Conservation (phyloP, 2,888 invertebrate genomes). For the Scaptomyza polygonia region DNA sequence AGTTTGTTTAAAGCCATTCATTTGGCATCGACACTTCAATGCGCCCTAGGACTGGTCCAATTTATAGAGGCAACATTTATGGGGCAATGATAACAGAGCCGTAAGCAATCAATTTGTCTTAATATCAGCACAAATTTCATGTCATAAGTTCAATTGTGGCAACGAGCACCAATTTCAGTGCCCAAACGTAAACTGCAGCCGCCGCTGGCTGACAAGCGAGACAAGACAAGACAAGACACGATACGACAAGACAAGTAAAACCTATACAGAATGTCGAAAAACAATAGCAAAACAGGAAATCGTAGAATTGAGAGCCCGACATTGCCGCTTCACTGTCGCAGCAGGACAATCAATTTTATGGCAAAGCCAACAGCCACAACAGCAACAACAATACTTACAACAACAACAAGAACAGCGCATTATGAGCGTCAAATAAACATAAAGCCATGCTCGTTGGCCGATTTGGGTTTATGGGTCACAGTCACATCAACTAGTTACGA, state of each 20-base stretch:
- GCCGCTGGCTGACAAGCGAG: constrained; percentile 16
- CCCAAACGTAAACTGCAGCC: constrained; percentile 45
- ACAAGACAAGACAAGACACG: constrained; percentile 1
- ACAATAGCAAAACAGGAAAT: constrained; percentile 43
- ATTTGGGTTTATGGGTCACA: constrained; percentile 65
- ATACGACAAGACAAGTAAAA: not conserved
- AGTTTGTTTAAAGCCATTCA: not conserved
- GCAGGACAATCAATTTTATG: constrained; percentile 68
- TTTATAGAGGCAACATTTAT: constrained; percentile 40
- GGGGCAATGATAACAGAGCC: constrained; percentile 28
- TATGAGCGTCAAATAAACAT: constrained; percentile 71
- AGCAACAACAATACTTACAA: constrained; percentile 5
- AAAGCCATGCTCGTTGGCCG: constrained; percentile 60
- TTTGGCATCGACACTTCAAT: constrained; percentile 16
- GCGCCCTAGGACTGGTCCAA: constrained; percentile 8
- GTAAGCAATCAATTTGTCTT: constrained; percentile 63
- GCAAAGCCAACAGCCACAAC: constrained; percentile 39
- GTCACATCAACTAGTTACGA: constrained; percentile 62
- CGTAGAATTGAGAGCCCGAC: constrained; percentile 34
- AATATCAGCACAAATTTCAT: constrained; percentile 62
- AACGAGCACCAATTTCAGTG: constrained; percentile 26
- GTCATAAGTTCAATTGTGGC: constrained; percentile 60
- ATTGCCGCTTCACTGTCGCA: constrained; percentile 30
- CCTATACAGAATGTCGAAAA: constrained; percentile 7
- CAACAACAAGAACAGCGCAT: constrained; percentile 29